Base-by-base conservation (phyloP, 2,888 invertebrate genomes). In the Chalcis sispes region DNA sequence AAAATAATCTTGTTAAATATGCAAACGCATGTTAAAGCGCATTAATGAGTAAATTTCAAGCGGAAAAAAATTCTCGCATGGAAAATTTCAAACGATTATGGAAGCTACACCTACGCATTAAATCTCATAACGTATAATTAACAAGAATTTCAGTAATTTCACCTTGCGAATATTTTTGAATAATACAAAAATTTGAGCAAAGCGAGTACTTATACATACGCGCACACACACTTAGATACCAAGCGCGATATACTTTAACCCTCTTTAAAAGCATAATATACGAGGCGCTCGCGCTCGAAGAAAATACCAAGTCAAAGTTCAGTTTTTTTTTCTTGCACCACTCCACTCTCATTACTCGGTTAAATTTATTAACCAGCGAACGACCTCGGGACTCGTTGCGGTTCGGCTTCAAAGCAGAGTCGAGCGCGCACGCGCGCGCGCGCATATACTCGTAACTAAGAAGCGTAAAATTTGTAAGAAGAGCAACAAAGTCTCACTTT, bases 301-400 rank as follows among this genome's bases (percentile, higher is more conserved):
- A 62, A 40, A 61, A 46, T 61, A 65, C 66, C 20, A 67, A 67
- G 65, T 42, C 32, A 40, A 52, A 61, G 65, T 46, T 54, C 46
- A 32, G 32, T 65, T 59, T 69, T 56, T 59, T 66, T 77, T n/a
- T n/a, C n/a, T 72, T 70, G 50, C 69, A 40, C 46, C 40, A 56
- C 65, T n/a, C 56, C 15, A 8, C 42, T 15, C 73, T 77, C 77
- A 73, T 77, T 77, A 77, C 77, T 73, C 71, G 29, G 66, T 27
- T n/a, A 65, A 74, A 77, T 77, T 77, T 77, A 77, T 77, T 77
- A 77, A 77, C 66, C 74, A 54, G 50, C 66, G 50, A 59, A 70
- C 65, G 73, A 58, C 66, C 77, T 62, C 72, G 64, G 50, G 62
- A 25, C 64, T 64, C 13, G 42, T 71, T 32, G 72, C 76, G 62